Evolutionary conservation across 2,888 invertebrate species (phyloP), one percentile per base, ranked within the genome.

Genomic region (Temnothorax ravouxi): DNA sequence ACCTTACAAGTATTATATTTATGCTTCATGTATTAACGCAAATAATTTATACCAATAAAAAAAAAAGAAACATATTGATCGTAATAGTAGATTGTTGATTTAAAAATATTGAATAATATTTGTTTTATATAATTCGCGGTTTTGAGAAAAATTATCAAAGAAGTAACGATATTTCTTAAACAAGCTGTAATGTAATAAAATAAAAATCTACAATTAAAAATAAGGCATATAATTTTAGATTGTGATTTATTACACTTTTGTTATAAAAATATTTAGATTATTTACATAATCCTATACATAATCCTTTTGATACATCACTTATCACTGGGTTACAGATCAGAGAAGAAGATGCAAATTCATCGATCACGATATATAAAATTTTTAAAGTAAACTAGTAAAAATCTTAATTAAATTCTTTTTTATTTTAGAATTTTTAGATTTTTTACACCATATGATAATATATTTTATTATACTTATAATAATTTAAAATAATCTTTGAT

Each of bases 191-290:
- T 2, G 38, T 66, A 72, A 52, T 38, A 41, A 25, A 25, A 76
- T 76, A 67, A 75, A 34, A 52, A 18, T 41, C 1, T 0, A 54
- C 21, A 2, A 38, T 21, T 38, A 38, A 54, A 52, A 41, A 61
- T 59, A 59, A 59, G 18, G 2, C 11, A 13, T 4, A 11, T 61
- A 18, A 52, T n/a, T 25, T 76, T 38, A 8, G 3, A 75, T 47
- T 64, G 47, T 13, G 4, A 66, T 66, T 64, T 76, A 64, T 76
- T 76, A 18, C 3, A n/a, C 6, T 64, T 75, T 9, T 15, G 15
- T 34, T 3, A 44, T 29, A 34, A 75, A 44, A 62, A 41, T 75
- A 66, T 44, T 62, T 34, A 34, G 4, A 75, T 18, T 15, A 47
- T 5, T 34, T 47, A 34, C 15, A 21, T 34, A 64, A 21, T 47